phyloP scores from a whole-genome alignment of 2,113 vertebrate genomes.

The Osmerus mordax region DNA sequence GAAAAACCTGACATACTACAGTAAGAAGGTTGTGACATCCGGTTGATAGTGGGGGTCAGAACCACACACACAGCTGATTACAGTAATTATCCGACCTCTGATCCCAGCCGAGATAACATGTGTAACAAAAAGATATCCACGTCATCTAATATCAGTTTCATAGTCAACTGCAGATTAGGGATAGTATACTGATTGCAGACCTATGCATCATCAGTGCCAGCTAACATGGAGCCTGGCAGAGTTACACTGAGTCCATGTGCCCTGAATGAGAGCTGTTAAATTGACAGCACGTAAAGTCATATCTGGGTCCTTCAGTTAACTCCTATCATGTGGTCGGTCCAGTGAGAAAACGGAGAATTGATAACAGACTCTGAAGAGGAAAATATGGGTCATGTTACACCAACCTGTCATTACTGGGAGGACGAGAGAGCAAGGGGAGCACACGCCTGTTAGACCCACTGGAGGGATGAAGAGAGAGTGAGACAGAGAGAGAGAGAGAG shows the following conservation, averaged over 20 bases:
- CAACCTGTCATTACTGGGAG: neutral
- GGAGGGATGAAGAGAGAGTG: neutral
- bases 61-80: no score
- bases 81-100: no score
- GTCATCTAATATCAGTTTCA: neutral
- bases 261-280: neutral
- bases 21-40: no score
- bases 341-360: neutral
- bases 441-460: neutral
- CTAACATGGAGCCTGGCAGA: no score
- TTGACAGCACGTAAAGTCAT: neutral
- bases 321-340: constrained; percentile 2
- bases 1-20: no score
- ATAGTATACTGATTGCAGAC: no score
- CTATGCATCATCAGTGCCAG: no score
- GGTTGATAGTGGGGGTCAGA: no score
- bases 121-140: neutral
- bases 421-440: neutral
- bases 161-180: no score
- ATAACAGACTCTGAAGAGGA: constrained; percentile 20
- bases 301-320: neutral
- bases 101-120: neutral
- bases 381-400: constrained; percentile 7
- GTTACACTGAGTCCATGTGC: neutral
- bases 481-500: no score